Base-by-base conservation (phyloP, 1,140 invertebrate species). In the Drosophila arawakana region DNA sequence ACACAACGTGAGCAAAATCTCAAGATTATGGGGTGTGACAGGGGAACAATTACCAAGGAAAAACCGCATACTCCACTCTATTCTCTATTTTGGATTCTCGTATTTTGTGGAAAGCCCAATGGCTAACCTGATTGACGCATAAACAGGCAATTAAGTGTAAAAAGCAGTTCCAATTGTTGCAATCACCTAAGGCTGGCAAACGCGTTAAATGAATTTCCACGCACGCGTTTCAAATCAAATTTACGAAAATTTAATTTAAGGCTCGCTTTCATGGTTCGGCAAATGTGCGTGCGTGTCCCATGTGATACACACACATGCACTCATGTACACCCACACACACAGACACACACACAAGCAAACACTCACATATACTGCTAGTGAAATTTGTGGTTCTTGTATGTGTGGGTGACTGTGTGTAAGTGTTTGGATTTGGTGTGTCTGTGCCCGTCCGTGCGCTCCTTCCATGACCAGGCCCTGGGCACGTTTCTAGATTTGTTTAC, bases 201-300 rank as follows among this genome's bases (percentile, higher is more conserved):
- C 59, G 73, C 59, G 76, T 67, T 83, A 89, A 86, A 86, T 78
- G 76, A 88, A 86, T 88, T 86, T 88, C 76, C 83, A 80, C 47
- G 76, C 83, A 86, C 83, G 84, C 80, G 78, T 88, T 80, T 80
- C 83, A 80, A 86, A 86, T 88, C 76, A 82, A 86, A 86, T 86
- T 88, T 86, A 54, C 65, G 76, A 72, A 86, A 88, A 86, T 86
- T 86, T 86, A 88, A 86, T 86, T 86, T 88, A 63, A 58, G 76
- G 66, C 67, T 83, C 84, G 73, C 80, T 86, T 86, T 82, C 76
- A 86, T 77, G 83, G 76, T 67, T 76, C 46, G 76, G 21, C 76
- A 73, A 60, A 82, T 88, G 76, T 76, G 73, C 73, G 76, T 78
- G 76, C 73, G 72, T 78, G 76, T 70, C 58, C 65, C 67, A 44